A percentile compares a stretch with the other conserved stretches of the same genome.
Evolutionary conservation across 1,140 invertebrate species (phyloP).

Genomic region (Stegodyphus dumicola): DNA sequence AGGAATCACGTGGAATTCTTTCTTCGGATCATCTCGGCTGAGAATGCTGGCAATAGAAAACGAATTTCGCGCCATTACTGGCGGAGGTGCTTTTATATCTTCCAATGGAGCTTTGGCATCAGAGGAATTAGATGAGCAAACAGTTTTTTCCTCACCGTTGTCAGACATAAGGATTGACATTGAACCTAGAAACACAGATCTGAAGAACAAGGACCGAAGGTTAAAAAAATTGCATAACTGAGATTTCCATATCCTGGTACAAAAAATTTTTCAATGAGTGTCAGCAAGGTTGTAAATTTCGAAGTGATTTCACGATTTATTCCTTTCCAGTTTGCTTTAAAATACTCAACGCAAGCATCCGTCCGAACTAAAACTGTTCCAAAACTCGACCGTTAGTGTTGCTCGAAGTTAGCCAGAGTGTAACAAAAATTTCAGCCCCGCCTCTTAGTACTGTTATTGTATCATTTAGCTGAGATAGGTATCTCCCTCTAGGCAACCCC

Average conservation of each 20-base stretch:
- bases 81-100: conserved; percentile 18
- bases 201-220: background rate
- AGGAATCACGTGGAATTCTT: conserved; percentile 9
- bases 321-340: too few species aligned
- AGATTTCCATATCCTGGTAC: too few species aligned
- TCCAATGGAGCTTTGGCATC: conserved; percentile 25
- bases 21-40: conserved; percentile 68
- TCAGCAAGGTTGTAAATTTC: too few species aligned
- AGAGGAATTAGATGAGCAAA: conserved; percentile 21
- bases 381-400: conserved; percentile 15
- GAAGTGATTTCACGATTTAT: too few species aligned
- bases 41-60: conserved; percentile 64
- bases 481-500: conserved; percentile 30
- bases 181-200: background rate
- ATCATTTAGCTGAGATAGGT: conserved; percentile 27
- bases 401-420: conserved; percentile 32
- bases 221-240: too few species aligned
- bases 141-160: conserved; percentile 34
- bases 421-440: conserved; percentile 36
- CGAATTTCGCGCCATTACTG: conserved; percentile 29
- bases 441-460: conserved; percentile 19
- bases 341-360: background rate
- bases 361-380: conserved; percentile 28
- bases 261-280: too few species aligned
- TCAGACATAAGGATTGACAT: conserved; percentile 50